Evolutionary conservation across 2,113 vertebrate genomes (phyloP), one percentile per base, ranked within the genome.

Genomic region (Semicossyphus pulcher): DNA sequence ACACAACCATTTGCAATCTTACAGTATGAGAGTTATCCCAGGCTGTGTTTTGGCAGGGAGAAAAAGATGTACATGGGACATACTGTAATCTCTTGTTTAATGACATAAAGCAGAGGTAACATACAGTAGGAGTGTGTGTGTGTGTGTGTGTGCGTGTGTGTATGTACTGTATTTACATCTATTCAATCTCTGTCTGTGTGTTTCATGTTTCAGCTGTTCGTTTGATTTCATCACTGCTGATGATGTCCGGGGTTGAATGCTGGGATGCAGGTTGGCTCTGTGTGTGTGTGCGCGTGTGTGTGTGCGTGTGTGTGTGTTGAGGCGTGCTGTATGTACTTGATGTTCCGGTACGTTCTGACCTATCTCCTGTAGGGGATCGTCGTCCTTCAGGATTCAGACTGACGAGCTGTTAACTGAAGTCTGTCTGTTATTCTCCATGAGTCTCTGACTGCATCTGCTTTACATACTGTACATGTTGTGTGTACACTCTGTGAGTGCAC

Each of bases 321-420:
- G 12, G 61, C 36, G 42, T 77, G 49, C 51, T 59, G 36, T 23
- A 47, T 58, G 51, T 23, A 14, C 68, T 58, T 12, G 20, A 59
- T 64, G 80, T 82, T 56, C 62, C 5, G 1, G 68, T 63, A 69
- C 64, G 26, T 21, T 62, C 58, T 53, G 69, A 78, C 9, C 69
- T 59, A 51, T 63, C 62, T 77, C 36, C 37, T 21, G 61, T 3
- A 47, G 37, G 31, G 31, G 31, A 48, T 53, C 31, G 0, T 14
- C 25, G 53, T 81, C 60, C 66, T 81, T 60, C 66, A 76, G 59
- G 72, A 72, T 11, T 48, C 29, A 32, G 54, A 12, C 59, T n/a
- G 65, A 53, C 4, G 48, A 76, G 72, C 60, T 34, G 42, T 36
- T 47, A 45, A 63, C 59, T 56, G 49, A 56, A 56, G 59, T 39